Conservation (phyloP, 2,888 invertebrate genomes). For the Phengaris alcon region DNA sequence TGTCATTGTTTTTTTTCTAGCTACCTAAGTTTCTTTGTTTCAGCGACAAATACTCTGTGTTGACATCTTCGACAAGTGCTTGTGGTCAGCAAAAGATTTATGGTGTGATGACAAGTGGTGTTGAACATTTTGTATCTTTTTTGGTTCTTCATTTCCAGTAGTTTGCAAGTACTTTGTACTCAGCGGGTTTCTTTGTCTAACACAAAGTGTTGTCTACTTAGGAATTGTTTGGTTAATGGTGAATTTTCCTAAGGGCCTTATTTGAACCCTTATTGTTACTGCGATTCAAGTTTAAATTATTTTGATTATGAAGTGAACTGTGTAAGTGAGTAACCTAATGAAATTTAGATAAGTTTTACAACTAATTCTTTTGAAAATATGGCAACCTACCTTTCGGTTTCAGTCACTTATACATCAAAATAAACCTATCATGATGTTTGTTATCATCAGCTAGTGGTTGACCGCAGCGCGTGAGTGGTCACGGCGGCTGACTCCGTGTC, state of each 20-base stretch:
- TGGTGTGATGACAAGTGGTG: constrained; percentile 8
- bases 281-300: no score
- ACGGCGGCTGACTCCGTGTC: constrained; percentile 40
- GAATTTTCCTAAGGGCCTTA: not conserved
- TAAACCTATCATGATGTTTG: not conserved
- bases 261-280: not conserved
- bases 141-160: not conserved
- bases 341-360: no score
- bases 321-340: no score
- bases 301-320: no score
- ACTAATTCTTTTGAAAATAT: no score
- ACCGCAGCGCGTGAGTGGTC: constrained; percentile 46
- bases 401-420: not conserved
- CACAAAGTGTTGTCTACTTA: not conserved
- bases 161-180: not conserved
- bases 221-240: not conserved
- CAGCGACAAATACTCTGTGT: constrained; percentile 51
- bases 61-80: constrained; percentile 43
- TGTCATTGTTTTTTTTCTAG: constrained; percentile 46
- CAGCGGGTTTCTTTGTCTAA: not conserved
- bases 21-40: constrained; percentile 59
- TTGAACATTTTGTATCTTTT: not conserved
- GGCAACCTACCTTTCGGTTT: not conserved
- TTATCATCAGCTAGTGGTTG: constrained; percentile 27
- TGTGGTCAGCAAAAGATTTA: constrained; percentile 23